Evolutionary conservation across 2,888 invertebrate genomes (phyloP), one percentile per base, ranked within the genome.

Genomic region (Ernsta delagoae): DNA sequence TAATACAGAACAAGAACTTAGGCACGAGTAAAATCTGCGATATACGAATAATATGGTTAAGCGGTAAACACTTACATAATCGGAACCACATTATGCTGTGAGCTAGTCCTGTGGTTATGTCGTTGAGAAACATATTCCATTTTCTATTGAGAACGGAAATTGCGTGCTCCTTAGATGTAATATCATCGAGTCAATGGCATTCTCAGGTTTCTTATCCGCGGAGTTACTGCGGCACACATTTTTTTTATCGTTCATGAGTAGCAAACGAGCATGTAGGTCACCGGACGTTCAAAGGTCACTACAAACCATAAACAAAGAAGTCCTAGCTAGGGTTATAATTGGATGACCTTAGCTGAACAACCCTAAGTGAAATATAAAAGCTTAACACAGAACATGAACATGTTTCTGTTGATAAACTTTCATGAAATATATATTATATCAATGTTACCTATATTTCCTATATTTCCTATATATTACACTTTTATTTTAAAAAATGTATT

Each of bases 101-200:
- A 67, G 54, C 66, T 54, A 60, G 59, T 61, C 9, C 60, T 67
- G 66, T 16, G 41, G 54, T 63, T 63, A 41, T 41, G 5, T 63
- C 31, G 63, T 63, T 41, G 41, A 63, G 63, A 48, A 68, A 62
- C 39, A 68, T 68, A 39, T 39, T 68, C 62, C 48, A 68, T 68
- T 68, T 57, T 68, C 57, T 62, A 68, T 57, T 62, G 62, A 57
- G 41, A 36, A 5, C 39, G 61, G 62, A 68, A 68, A 68, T 68
- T 62, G 62, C 16, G 48, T 50, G 56, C 67, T 24, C 24, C 61
- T 61, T 67, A 67, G 16, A 67, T 61, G 48, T 56, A 45, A 67
- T 61, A 67, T 67, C 53, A 56, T 68, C 39, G 48, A 68, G 31
- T 48, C 62, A 68, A 62, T 57, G 61, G 62, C 56, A 45, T 12